Conservation (phyloP, 2,797 vertebrate genomes). For the Nasua narica region DNA sequence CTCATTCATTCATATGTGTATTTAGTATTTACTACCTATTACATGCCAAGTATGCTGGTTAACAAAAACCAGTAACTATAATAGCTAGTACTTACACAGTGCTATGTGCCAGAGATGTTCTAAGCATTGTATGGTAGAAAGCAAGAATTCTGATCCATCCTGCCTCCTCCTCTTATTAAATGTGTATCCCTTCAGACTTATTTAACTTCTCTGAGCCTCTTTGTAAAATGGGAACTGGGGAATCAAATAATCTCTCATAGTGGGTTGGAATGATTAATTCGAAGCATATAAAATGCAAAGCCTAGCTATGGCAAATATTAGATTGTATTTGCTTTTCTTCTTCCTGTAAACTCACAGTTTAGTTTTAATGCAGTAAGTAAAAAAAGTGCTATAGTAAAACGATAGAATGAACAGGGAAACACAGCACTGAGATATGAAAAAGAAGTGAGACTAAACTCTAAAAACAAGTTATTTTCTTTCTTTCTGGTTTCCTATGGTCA, state of each 20-base stretch:
- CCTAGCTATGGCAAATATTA: slow-evolving; percentile 19
- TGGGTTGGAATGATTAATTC: slow-evolving; percentile 30
- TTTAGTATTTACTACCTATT: slow-evolving; percentile 7
- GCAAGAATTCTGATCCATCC: slow-evolving; percentile 56
- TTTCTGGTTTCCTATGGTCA: not conserved
- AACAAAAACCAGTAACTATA: slow-evolving; percentile 36
- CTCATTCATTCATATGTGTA: not conserved
- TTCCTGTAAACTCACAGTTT: not conserved
- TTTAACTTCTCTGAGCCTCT: slow-evolving; percentile 43
- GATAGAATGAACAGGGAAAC: not conserved
- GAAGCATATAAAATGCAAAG: slow-evolving; percentile 41
- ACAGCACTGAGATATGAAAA: not conserved
- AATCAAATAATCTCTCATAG: slow-evolving; percentile 51
- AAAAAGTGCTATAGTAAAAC: not conserved
- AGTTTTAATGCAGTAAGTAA: slow-evolving; percentile 34
- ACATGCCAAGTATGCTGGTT: slow-evolving; percentile 13
- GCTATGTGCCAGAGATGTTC: slow-evolving; percentile 42
- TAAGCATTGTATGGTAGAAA: slow-evolving; percentile 47
- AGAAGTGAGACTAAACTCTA: not conserved
- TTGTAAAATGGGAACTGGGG: slow-evolving; percentile 48
- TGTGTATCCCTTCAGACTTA: slow-evolving; percentile 39
- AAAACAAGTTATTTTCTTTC: not conserved
- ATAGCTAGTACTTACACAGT: slow-evolving; percentile 48
- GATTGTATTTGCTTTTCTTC: not conserved
- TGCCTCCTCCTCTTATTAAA: slow-evolving; percentile 39